Conservation (phyloP, 92 coral and sea anemone species). For the Scolanthus callimorphus region DNA sequence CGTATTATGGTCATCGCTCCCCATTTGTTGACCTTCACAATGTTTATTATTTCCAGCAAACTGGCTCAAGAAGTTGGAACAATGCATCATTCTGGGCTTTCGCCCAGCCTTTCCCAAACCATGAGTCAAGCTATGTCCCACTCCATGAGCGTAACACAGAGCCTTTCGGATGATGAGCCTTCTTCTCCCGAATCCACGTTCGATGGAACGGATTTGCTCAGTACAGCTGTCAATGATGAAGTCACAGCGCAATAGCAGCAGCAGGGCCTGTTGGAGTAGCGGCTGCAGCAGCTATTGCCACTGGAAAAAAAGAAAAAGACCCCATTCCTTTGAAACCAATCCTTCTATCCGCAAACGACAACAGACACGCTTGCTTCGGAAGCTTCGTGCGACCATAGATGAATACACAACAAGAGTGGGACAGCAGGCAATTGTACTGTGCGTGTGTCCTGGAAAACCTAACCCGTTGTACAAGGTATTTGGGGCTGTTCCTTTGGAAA, state of each 20-base stretch:
- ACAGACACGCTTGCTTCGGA: conserved; percentile 93
- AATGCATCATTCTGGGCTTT: conserved; percentile 61
- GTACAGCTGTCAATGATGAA: conserved; percentile 78
- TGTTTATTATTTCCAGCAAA: no score
- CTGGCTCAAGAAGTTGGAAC: conserved; percentile 89
- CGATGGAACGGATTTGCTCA: conserved; percentile 89
- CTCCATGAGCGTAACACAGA: conserved; percentile 31
- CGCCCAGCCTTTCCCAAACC: conserved; percentile 72
- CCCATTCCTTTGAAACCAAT: conserved; percentile 96
- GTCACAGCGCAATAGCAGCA: conserved; percentile 97
- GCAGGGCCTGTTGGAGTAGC: conserved; percentile 99
- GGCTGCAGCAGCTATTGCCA: conserved; percentile 99
- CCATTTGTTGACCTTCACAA: no score
- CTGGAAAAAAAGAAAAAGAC: conserved; percentile 95
- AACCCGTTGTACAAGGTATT: conserved; percentile 94
- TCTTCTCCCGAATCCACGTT: conserved; percentile 98
- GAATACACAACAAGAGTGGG: conserved; percentile 99
- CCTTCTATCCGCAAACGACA: conserved; percentile 99
- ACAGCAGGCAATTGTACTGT: conserved; percentile 95
- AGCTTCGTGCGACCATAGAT: conserved; percentile 90
- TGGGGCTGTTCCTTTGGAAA: conserved; percentile 98
- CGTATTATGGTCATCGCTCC: no score
- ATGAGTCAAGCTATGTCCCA: neutral
- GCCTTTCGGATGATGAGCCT: conserved; percentile 86
- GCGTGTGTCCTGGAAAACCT: conserved; percentile 98